Percentiles rank a stretch among this genome's conserved stretches.
Conservation (phyloP, 2,888 invertebrate genomes). For the Cephus pulcher region DNA sequence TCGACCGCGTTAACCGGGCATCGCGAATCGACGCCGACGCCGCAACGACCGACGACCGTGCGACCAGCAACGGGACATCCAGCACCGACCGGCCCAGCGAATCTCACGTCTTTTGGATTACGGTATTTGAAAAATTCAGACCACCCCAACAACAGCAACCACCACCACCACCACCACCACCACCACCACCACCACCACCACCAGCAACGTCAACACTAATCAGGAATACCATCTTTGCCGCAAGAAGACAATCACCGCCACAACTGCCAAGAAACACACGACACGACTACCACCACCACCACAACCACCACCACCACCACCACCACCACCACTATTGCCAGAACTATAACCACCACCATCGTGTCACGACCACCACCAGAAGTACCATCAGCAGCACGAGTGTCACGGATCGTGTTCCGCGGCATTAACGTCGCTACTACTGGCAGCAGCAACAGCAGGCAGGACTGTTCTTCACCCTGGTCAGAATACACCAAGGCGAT, state of each 20-base stretch:
- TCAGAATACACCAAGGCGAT: neutral
- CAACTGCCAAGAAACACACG: neutral
- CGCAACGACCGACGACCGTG: slow-evolving; percentile 2
- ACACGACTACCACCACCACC: neutral
- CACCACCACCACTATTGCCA: neutral
- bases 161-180: no score
- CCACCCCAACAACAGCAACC: neutral
- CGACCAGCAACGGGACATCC: neutral
- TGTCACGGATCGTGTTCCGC: slow-evolving; percentile 6
- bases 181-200: neutral
- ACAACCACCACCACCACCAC: neutral
- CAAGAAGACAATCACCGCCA: neutral
- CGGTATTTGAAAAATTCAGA: neutral
- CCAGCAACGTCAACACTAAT: neutral
- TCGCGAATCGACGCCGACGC: slow-evolving; percentile 3
- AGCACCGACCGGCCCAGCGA: neutral
- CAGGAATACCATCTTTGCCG: neutral
- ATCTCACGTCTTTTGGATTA: neutral
- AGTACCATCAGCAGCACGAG: slow-evolving; percentile 31
- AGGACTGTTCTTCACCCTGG: neutral
- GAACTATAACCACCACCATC: slow-evolving; percentile 32
- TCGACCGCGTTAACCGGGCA: neutral
- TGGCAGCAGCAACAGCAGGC: neutral
- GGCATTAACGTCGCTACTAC: neutral
- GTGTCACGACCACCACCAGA: slow-evolving; percentile 36